These are phyloP conservation scores for Pterostichus madidus DNA, from an alignment of 2,888 invertebrate genomes.

Conservation along the genomic window DNA sequence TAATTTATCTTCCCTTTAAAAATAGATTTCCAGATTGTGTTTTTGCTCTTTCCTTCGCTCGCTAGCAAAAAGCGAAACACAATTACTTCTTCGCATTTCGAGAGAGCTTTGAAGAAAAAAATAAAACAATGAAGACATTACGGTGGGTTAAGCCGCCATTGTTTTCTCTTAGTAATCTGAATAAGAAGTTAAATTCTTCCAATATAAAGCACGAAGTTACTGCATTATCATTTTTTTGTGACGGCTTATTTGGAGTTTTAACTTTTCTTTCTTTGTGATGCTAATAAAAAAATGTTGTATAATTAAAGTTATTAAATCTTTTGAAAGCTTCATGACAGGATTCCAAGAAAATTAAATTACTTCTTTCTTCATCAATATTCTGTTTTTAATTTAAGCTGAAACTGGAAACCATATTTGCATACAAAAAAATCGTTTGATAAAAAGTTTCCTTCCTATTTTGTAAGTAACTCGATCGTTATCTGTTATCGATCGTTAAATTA, in stretches of 20 bases:
- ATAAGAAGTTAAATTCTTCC: constrained; percentile 18
- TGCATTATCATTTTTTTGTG: constrained; percentile 12
- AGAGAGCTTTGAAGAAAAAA: constrained; percentile 21
- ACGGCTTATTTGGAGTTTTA: constrained; percentile 9
- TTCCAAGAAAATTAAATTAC: constrained; percentile 10
- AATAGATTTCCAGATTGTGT: constrained; percentile 19
- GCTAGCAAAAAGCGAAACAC: constrained; percentile 4
- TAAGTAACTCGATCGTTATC: too few species aligned
- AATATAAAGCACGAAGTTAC: not conserved
- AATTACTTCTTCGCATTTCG: constrained; percentile 23
- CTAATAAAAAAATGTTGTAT: constrained; percentile 30
- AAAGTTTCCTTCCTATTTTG: too few species aligned
- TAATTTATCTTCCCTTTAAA: constrained; percentile 4
- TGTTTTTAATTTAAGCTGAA: constrained; percentile 10
- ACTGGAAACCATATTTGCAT: too few species aligned
- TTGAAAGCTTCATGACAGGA: not conserved
- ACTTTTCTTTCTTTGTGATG: constrained; percentile 33
- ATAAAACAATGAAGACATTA: constrained; percentile 47
- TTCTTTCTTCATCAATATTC: constrained; percentile 28
- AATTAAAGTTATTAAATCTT: constrained; percentile 39
- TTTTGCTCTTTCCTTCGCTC: not conserved
- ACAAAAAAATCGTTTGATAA: too few species aligned
- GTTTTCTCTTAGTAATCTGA: constrained; percentile 22
- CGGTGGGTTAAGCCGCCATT: constrained; percentile 8
- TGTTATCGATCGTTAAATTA: too few species aligned